Evolutionary conservation across 2,797 vertebrate species (phyloP).

Genomic region (Vultur gryphus): DNA sequence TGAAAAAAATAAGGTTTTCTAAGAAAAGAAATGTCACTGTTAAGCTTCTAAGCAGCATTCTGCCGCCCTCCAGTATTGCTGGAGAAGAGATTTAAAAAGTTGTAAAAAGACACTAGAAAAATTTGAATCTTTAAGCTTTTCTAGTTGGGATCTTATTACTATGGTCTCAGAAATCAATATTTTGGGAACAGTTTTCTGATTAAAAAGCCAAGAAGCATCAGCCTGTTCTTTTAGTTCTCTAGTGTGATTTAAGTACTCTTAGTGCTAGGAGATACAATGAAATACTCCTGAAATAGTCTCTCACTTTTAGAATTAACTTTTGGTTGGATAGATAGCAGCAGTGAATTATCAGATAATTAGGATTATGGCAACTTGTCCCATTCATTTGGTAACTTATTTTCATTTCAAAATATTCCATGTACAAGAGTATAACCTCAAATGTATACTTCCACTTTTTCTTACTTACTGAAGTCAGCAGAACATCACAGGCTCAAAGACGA

Average conservation of each 20-base stretch:
- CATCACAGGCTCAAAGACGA: not conserved
- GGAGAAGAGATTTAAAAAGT: not conserved
- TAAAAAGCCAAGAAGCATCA: not conserved
- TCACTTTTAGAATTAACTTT: not conserved
- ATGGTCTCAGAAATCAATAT: not conserved
- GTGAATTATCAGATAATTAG: not conserved
- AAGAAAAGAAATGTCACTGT: not conserved
- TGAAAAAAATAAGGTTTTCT: not conserved
- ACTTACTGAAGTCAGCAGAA: not conserved
- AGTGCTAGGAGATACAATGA: not conserved
- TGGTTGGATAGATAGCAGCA: not conserved
- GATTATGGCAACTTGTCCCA: not conserved
- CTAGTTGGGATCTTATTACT: not conserved
- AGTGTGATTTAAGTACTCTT: not conserved
- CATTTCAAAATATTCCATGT: not conserved
- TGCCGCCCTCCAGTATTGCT: fast-evolving
- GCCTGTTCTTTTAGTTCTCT: not conserved
- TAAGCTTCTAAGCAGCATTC: not conserved
- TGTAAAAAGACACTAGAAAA: not conserved
- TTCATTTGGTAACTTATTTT: not conserved
- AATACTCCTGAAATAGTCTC: not conserved
- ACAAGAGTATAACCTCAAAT: not conserved
- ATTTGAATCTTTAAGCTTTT: not conserved
- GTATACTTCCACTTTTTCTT: not conserved
- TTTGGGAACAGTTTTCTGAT: not conserved